Conservation (phyloP, 1,140 invertebrate genomes). For the Homalodisca vitripennis region DNA sequence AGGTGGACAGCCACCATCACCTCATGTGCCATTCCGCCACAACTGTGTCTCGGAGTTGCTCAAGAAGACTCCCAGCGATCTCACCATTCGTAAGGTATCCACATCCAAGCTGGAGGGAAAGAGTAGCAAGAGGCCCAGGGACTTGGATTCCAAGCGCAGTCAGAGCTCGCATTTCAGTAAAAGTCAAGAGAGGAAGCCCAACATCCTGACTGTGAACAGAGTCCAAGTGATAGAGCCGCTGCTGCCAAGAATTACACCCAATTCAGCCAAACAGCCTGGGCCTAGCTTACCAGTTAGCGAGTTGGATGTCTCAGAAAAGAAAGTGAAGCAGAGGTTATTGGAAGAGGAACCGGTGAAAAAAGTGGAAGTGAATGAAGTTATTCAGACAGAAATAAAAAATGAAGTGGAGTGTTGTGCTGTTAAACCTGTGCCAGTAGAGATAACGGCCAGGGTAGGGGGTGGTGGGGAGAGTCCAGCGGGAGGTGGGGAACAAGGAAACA, state of each 20-base stretch:
- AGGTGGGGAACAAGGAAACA: constrained; percentile 44
- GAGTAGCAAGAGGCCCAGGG: neutral
- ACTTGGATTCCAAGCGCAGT: constrained; percentile 9
- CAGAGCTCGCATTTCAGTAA: neutral
- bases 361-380: neutral
- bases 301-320: constrained; percentile 57
- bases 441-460: constrained; percentile 13
- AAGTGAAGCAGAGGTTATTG: constrained; percentile 59
- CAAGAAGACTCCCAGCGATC: neutral
- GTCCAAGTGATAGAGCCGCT: constrained; percentile 23
- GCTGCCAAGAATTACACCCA: neutral
- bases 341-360: constrained; percentile 47
- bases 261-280: neutral
- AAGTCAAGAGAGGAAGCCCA: neutral
- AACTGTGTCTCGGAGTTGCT: constrained; percentile 29
- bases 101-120: neutral
- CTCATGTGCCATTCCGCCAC: constrained; percentile 27
- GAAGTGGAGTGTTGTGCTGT: constrained; percentile 19
- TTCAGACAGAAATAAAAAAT: constrained; percentile 22
- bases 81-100: neutral
- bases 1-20: neutral
- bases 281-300: constrained; percentile 45
- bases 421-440: constrained; percentile 21
- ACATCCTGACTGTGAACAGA: constrained; percentile 17
- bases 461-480: constrained; percentile 26